Evolutionary conservation across 1,140 invertebrate species (phyloP), one percentile per base, ranked within the genome.

Genomic region (Drosophila varians): DNA sequence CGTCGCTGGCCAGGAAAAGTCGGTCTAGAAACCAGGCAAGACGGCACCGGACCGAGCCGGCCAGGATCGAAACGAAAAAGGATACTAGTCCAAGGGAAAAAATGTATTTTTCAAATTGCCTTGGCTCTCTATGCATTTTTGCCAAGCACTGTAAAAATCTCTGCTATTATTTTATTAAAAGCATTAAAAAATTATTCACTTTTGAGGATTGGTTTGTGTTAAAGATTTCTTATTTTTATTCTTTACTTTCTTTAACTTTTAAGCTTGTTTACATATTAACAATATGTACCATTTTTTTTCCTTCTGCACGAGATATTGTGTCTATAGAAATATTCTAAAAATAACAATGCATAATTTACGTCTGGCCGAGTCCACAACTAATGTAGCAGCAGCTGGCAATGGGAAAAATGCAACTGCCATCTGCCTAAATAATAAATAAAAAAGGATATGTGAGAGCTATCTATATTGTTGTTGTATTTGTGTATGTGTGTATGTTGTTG

Each of bases 331-430:
- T 86, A 74, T 86, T 80, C 76, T 76, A 84, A 84, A 86, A 80
- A 86, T 80, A 80, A 79, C 80, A 80, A 87, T 80, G 77, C 73
- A 87, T 86, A 87, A 86, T 87, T 86, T 80, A 76, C 74, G 56
- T 74, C 58, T 57, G 76, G 47, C 45, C 66, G 62, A 61, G 57
- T 74, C 53, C 26, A 68, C 78, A 73, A 71, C 55, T 80, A 82
- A 77, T 78, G 74, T 77, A 82, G 57, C 72, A 74, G 70, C 68
- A 84, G 79, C 75, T 79, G 79, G 64, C 79, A 71, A 72, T 47
- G 48, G 53, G 43, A 61, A 64, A 86, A 76, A 74, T 56, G 65
- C 62, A 86, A 86, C 76, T 87, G 73, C 58, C 57, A 71, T 66
- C 76, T 86, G 76, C 74, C 82, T 69, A 87, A 87, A 80, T 86